Conservation (phyloP, 2,888 invertebrate genomes). For the Lissocephala sabroskyi region DNA sequence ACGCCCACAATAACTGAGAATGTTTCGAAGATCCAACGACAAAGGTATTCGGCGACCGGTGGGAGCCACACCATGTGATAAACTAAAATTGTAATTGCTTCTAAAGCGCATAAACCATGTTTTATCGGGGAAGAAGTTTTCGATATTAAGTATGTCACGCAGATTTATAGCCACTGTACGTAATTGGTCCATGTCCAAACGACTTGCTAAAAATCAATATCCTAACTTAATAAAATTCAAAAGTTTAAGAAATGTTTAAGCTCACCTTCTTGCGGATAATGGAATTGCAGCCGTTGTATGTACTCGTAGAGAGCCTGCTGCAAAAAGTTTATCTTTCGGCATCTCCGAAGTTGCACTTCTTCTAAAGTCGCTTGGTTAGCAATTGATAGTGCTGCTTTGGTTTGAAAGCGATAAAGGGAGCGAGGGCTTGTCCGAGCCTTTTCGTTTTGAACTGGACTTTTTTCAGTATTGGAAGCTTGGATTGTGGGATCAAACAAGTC, state of each 20-base stretch:
- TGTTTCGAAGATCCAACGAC: slow-evolving; percentile 62
- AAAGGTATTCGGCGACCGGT: slow-evolving; percentile 45
- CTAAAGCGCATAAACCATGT: slow-evolving; percentile 60
- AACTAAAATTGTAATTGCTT: slow-evolving; percentile 43
- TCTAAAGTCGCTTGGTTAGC: slow-evolving; percentile 50
- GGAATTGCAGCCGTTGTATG: slow-evolving; percentile 62
- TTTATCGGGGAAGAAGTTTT: slow-evolving; percentile 60
- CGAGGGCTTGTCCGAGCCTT: slow-evolving; percentile 20
- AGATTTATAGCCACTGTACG: slow-evolving; percentile 49
- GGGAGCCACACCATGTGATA: slow-evolving; percentile 34
- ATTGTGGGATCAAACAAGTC: no score
- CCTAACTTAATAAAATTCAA: no score
- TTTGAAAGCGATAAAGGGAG: slow-evolving; percentile 46
- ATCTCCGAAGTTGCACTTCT: slow-evolving; percentile 53
- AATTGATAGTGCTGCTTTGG: slow-evolving; percentile 35
- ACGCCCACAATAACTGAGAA: slow-evolving; percentile 64
- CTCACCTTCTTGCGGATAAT: no score
- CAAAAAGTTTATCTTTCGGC: slow-evolving; percentile 63
- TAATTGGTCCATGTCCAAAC: slow-evolving; percentile 42
- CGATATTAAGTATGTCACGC: slow-evolving; percentile 62
- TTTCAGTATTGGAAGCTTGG: no score
- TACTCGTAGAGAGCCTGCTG: slow-evolving; percentile 66
- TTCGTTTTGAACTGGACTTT: no score
- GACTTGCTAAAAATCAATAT: no score
- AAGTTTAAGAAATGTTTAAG: no score